Base-by-base conservation (phyloP, 2,888 invertebrate species). In the Clistopyga incitator region DNA sequence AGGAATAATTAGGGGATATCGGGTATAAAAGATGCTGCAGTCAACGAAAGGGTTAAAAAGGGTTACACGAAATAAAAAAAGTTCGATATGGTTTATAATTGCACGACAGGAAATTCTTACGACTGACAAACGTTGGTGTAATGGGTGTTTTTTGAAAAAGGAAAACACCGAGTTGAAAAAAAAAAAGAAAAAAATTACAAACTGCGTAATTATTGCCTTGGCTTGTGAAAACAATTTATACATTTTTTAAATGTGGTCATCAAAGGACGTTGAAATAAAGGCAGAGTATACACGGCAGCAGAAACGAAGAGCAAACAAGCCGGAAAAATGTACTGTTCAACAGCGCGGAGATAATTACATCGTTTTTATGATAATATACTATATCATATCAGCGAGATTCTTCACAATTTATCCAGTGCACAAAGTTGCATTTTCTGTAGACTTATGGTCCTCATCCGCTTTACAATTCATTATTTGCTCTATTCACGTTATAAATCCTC, bases 241-340 rank as follows among this genome's bases (percentile, higher is more conserved):
- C n/a, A 38, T 18, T 64, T 64, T 38, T 20, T 11, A n/a, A n/a
- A 38, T 64, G 0, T 6, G 34, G 3, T 38, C 38, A 20, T 20
- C 38, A 42, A 64, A 61, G 61, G 4, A 29, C n/a, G 59, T 15
- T n/a, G 18, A 8, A 61, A 38, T 61, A 61, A 64, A 11, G 64
- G 11, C 18, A 64, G 11, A 18, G 42, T 20, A 38, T 42, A 64
- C 10, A 64, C 20, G 10, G 38, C 38, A 13, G 18, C 4, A 20
- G 25, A 15, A 29, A 29, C 8, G 59, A 11, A 59, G 29, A 59
- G 13, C 25, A 29, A 59, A 29, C 25, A 59, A 29, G 1, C 15
- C 25, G 15, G 42, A 1, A 18, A 42, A 38, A 64, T 64, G 3
- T 11, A 42, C 20, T 18, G 10, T 25, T 13, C 25, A 25, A 25